Evolutionary conservation across 2,113 vertebrate species (phyloP).

Genomic region (Bubo blakistoni): DNA sequence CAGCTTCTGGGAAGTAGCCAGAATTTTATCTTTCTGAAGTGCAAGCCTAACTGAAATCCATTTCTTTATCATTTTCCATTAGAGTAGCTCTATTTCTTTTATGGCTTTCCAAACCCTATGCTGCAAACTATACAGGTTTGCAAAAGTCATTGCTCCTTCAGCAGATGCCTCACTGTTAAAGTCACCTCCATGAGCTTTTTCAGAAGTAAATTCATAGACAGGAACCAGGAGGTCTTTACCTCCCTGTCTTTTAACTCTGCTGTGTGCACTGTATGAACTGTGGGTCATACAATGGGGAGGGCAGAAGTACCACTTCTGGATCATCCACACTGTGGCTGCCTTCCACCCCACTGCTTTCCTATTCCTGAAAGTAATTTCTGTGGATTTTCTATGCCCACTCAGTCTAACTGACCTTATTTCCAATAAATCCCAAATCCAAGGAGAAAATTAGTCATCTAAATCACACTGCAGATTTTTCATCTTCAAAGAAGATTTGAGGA

Average conservation of each 20-base stretch:
- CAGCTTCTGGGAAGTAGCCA: slow-evolving; percentile 11
- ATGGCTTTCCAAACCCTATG: slow-evolving; percentile 6
- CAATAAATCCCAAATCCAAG: not conserved
- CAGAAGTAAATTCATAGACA: not conserved
- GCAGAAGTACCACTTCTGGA: not conserved
- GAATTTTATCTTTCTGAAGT: slow-evolving; percentile 26
- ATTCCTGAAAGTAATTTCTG: not conserved
- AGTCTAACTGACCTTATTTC: not conserved
- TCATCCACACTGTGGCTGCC: not conserved
- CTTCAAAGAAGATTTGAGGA: not conserved
- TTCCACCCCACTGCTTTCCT: not conserved
- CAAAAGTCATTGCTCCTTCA: slow-evolving; percentile 6
- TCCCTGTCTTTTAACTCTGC: not conserved
- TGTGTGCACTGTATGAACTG: rapidly evolving
- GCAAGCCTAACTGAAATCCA: slow-evolving; percentile 31
- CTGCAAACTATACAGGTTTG: not conserved
- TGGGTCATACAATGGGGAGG: not conserved
- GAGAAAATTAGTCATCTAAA: not conserved
- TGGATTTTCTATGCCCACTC: not conserved
- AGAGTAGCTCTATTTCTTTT: slow-evolving; percentile 43
- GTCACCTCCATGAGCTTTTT: not conserved
- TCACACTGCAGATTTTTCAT: not conserved
- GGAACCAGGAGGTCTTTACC: not conserved
- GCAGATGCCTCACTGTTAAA: not conserved
- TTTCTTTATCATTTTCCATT: slow-evolving; percentile 47